Evolutionary conservation across 2,888 invertebrate species (phyloP), one percentile per base, ranked within the genome.

Genomic region (Oscheius sp.): DNA sequence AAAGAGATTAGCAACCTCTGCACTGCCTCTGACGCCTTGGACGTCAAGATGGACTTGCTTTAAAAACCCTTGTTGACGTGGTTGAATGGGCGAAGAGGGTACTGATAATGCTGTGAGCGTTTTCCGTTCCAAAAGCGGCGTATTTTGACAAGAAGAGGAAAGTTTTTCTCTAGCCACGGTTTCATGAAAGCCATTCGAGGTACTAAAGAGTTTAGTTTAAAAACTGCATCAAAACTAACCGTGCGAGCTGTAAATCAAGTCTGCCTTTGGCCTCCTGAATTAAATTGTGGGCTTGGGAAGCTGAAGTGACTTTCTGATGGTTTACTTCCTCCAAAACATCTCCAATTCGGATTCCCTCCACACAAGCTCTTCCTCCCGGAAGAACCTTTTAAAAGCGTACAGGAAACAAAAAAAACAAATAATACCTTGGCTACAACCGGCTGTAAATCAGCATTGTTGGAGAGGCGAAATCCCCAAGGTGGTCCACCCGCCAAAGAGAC

Each of bases 401-500:
- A 20, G 25, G 29, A 17, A 52, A 34, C 0, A 27, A 25, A 31
- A 23, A 52, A 52, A 4, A 52, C 8, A 3, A 15, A 25, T 25
- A 25, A 29, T 17, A 55, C 66, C 66, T 66, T 66, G 17, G 55
- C 46, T 6, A 66, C 66, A 27, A 57, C 57, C 12, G 66, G 66
- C 12, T 57, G 53, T 12, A 66, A 31, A 20, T 53, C 61, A 31
- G 58, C 58, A 31, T 68, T 31, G 15, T 46, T 17, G 3, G 50
- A 27, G 27, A 68, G 17, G 1, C 68, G 46, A 12, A 68, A 37
- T 20, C 68, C 68, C 68, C 68, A 68, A n/a, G 68, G 68, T 17
- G 68, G 68, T 15, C 68, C 68, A 12, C 68, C 68, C 12, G 27
- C 23, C 15, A 68, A 27, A 12, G 58, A 34, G 5, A 68, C n/a